Evolutionary conservation across 2,888 invertebrate species (phyloP).

Genomic region (Tridacna gigas): DNA sequence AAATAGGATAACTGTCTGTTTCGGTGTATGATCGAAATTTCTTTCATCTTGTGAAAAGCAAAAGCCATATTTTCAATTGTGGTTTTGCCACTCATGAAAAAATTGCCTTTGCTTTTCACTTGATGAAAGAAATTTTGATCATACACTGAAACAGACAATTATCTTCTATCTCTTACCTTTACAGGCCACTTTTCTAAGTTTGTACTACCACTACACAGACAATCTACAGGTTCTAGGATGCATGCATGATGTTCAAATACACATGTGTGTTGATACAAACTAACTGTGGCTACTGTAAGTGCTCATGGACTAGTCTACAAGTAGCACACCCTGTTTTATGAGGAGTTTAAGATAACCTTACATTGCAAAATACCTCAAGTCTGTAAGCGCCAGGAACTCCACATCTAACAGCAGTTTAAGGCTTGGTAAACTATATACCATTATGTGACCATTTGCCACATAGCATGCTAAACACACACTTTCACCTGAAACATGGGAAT

Average conservation of each 20-base stretch:
- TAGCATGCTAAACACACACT: slow-evolving; percentile 97
- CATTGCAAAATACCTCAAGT: slow-evolving; percentile 88
- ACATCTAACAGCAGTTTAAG: slow-evolving; percentile 96
- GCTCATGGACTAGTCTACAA: slow-evolving; percentile 12
- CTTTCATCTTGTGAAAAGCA: too few relatives aligned
- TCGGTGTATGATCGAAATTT: too few relatives aligned
- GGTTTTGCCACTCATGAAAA: too few relatives aligned
- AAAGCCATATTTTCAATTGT: too few relatives aligned
- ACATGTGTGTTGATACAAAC: neutral
- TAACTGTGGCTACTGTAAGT: slow-evolving; percentile 10
- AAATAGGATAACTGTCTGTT: too few relatives aligned
- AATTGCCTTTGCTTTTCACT: too few relatives aligned
- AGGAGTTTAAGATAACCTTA: slow-evolving; percentile 15
- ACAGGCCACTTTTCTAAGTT: too few relatives aligned
- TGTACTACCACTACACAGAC: too few relatives aligned
- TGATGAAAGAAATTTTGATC: too few relatives aligned
- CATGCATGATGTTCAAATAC: slow-evolving; percentile 8
- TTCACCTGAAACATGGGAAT: slow-evolving; percentile 88
- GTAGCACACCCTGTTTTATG: slow-evolving; percentile 7
- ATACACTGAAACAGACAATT: too few relatives aligned
- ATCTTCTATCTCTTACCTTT: too few relatives aligned
- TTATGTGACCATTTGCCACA: slow-evolving; percentile 96
- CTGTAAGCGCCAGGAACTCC: slow-evolving; percentile 96
- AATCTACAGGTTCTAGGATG: neutral
- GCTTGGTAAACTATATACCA: slow-evolving; percentile 97